Base-by-base conservation (phyloP, 2,888 invertebrate species). In the Drosophila testacea region DNA sequence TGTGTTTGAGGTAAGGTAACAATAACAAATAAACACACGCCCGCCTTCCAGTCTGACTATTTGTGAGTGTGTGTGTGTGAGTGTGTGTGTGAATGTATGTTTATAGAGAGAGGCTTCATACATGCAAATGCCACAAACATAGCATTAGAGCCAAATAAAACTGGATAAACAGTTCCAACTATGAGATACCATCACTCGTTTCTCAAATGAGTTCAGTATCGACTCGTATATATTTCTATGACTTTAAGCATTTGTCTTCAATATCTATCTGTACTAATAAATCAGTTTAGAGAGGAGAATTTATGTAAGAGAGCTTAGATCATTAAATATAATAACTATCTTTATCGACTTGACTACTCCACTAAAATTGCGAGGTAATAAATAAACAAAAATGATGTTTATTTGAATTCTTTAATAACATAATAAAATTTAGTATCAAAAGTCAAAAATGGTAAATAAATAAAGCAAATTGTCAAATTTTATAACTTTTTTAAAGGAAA, bases 1-100 rank as follows among this genome's bases (percentile, higher is more conserved):
- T 68, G 74, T 85, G 83, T 86, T 87, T 88, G 89, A 82, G 85
- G 88, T 79, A 73, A 89, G 85, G 75, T 82, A 85, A 88, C 85
- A 89, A 85, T 79, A 88, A 88, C 89, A 85, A 87, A 88, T 89
- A 89, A 81, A 73, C 87, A 66, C 61, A 22, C 48, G 60, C 48
- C 48, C 27, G 36, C 41, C 44, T 42, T 42, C 38, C 56, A 48
- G 48, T 38, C 39, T 30, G 36, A 13, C 11, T 41, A n/a, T 42
- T 2, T 34, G 13, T 41, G 36, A 36, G 11, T 54, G 57, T 39
- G 5, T 46, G 27, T 39, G 36, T 41, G 56, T 57, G 36, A 61
- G 16, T 56, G 28, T 51, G 34, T 39, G 39, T 52, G n/a, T 9
- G 9, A 10, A 1, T 42, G 39, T 51, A 11, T 41, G 73, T 57